Evolutionary conservation across 2,113 vertebrate genomes (phyloP).

Genomic region (Hypomesus transpacificus): DNA sequence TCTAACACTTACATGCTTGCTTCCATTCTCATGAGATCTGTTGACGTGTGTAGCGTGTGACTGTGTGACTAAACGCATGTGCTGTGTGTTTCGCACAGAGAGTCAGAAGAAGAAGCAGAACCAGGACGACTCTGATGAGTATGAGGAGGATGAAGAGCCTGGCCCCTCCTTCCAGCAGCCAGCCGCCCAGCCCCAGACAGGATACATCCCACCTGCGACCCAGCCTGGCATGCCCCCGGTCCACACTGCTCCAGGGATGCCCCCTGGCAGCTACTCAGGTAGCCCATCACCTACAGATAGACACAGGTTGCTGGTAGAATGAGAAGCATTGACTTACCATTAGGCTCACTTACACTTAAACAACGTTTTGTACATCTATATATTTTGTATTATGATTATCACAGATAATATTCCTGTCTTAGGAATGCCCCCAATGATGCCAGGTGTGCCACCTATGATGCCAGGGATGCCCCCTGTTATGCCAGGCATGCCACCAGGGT

Average conservation of each 20-base stretch:
- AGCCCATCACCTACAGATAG: neutral
- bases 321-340: too few species aligned
- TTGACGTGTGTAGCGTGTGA: too few species aligned
- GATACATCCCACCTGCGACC: constrained; percentile 83
- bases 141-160: constrained; percentile 85
- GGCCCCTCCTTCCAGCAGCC: constrained; percentile 87
- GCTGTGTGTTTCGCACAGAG: constrained; percentile 57
- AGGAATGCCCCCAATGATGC: constrained; percentile 86
- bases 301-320: too few species aligned
- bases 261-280: constrained; percentile 73
- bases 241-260: constrained; percentile 79
- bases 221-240: constrained; percentile 83
- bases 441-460: constrained; percentile 83
- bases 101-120: constrained; percentile 89
- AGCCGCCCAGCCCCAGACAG: constrained; percentile 78
- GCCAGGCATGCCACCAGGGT: constrained; percentile 89
- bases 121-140: constrained; percentile 87
- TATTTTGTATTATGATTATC: too few species aligned
- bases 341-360: too few species aligned
- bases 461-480: constrained; percentile 86
- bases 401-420: constrained; percentile 14
- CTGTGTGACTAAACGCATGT: too few species aligned
- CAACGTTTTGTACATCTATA: neutral
- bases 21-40: neutral
- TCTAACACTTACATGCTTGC: neutral